Evolutionary conservation across 2,113 vertebrate species (phyloP).

Genomic region (Ondatra zibethicus): DNA sequence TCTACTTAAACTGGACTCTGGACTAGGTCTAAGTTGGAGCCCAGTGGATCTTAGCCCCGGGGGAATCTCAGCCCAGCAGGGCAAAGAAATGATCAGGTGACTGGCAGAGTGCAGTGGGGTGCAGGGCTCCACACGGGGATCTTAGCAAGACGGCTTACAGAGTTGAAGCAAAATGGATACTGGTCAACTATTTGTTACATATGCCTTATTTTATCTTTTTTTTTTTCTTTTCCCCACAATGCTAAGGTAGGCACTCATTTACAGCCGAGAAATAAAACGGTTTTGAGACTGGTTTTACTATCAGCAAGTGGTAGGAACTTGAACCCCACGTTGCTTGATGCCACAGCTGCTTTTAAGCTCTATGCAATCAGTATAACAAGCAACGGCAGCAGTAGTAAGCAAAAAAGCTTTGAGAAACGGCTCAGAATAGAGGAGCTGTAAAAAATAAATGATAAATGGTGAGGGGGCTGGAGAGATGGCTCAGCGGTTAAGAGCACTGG

Average conservation of each 20-base stretch:
- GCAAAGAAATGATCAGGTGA: neutral
- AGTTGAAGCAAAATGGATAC: neutral
- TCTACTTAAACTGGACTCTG: neutral
- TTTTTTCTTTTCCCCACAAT: neutral
- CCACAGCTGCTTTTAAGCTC: neutral
- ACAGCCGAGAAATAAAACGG: neutral
- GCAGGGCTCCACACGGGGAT: neutral
- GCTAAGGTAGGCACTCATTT: neutral
- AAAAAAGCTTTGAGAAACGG: neutral
- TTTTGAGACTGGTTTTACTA: neutral
- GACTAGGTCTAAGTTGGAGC: neutral
- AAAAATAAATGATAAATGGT: neutral
- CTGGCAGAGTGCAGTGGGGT: rapidly evolving
- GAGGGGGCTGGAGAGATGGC: too few species aligned
- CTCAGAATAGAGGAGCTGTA: neutral
- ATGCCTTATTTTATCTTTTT: neutral
- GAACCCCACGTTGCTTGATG: neutral
- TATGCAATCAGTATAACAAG: neutral
- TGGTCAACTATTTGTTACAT: neutral
- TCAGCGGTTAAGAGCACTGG: too few species aligned
- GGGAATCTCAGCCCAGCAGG: neutral
- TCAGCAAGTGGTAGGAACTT: slow-evolving; percentile 4
- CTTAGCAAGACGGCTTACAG: neutral
- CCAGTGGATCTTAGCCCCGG: neutral
- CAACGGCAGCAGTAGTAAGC: neutral